Percentiles rank a stretch among this genome's conserved stretches.
These are phyloP conservation scores for Eristalis arbustorum DNA, from an alignment of 2,888 invertebrate genomes.

Conservation along the genomic window DNA sequence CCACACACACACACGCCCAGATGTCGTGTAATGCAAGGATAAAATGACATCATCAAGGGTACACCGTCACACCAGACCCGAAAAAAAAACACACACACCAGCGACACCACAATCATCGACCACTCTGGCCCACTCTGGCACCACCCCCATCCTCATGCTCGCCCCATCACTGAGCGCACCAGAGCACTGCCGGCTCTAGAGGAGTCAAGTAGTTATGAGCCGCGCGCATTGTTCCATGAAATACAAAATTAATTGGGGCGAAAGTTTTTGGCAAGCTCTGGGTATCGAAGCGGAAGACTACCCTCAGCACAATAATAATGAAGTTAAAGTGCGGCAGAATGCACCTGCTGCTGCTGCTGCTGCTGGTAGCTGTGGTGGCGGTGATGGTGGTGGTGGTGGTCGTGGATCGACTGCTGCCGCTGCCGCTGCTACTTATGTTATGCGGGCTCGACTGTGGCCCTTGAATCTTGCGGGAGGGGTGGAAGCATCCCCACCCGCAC, in stretches of 20 bases:
- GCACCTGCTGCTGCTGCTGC: conserved; percentile 40
- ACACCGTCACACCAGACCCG: conserved; percentile 16
- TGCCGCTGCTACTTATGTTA: conserved; percentile 34
- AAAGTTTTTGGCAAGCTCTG: conserved; percentile 65
- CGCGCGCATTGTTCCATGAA: conserved; percentile 65
- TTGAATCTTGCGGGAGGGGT: conserved; percentile 17
- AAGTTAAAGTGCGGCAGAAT: conserved; percentile 64
- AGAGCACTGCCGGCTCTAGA: conserved; percentile 21
- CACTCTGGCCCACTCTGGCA: conserved; percentile 38
- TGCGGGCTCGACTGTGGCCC: conserved; percentile 31
- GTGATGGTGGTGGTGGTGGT: background rate
- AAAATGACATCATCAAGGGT: conserved; percentile 36
- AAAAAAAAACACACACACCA: conserved; percentile 1
- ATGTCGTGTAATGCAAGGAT: conserved; percentile 47
- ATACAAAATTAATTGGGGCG: conserved; percentile 67
- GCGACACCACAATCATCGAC: conserved; percentile 53
- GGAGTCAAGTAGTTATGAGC: conserved; percentile 61
- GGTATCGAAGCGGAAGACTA: conserved; percentile 62
- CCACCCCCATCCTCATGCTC: conserved; percentile 5
- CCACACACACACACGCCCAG: background rate
- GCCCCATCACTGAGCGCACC: background rate
- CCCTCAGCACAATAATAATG: conserved; percentile 59
- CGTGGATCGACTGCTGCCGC: background rate
- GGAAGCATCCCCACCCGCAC: conserved; percentile 17
- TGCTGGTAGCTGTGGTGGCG: background rate